Evolutionary conservation across 2,113 vertebrate species (phyloP).

Genomic region (Elgaria multicarinata): DNA sequence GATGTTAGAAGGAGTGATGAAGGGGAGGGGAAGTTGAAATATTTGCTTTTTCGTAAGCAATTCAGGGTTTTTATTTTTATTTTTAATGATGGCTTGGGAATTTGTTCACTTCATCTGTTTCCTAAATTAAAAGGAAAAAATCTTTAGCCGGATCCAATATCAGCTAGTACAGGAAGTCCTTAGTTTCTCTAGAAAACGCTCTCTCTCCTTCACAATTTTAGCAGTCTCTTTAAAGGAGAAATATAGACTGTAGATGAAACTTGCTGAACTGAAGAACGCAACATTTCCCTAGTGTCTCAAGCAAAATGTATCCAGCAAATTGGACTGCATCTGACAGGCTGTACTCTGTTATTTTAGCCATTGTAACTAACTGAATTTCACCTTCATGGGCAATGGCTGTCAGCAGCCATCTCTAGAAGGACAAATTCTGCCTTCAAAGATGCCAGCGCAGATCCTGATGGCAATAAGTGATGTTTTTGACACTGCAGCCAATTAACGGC

Average conservation of each 20-base stretch:
- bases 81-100: background rate
- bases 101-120: background rate
- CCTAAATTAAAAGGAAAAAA: slow-evolving; percentile 33
- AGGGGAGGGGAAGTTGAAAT: background rate
- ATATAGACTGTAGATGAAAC: slow-evolving; percentile 59
- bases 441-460: background rate
- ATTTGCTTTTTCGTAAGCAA: background rate
- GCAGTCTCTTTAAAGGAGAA: slow-evolving; percentile 57
- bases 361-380: slow-evolving; percentile 63
- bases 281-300: slow-evolving; percentile 67
- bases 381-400: slow-evolving; percentile 57
- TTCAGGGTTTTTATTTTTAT: background rate
- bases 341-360: slow-evolving; percentile 62
- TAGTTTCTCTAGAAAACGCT: slow-evolving; percentile 37
- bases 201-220: slow-evolving; percentile 22
- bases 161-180: slow-evolving; percentile 28
- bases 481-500: background rate
- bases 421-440: slow-evolving; percentile 24
- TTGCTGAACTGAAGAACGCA: slow-evolving; percentile 59
- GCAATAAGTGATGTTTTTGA: background rate
- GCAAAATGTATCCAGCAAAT: slow-evolving; percentile 62
- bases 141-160: slow-evolving; percentile 7
- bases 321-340: slow-evolving; percentile 67
- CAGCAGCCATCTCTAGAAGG: slow-evolving; percentile 24
- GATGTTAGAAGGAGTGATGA: background rate